Base-by-base conservation (phyloP, 2,888 invertebrate species). In the Hermodice carunculata region DNA sequence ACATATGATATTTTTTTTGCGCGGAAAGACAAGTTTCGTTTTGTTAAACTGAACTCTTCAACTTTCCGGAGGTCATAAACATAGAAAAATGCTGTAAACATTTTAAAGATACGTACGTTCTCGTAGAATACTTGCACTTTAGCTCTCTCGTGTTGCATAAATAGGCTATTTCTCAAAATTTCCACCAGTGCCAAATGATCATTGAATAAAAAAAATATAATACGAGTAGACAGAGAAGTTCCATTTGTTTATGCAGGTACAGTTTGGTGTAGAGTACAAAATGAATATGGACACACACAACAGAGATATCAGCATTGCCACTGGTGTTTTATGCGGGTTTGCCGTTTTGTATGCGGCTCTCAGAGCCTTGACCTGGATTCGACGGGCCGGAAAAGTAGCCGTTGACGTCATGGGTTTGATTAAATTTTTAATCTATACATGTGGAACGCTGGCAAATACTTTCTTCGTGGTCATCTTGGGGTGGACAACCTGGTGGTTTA, bases 361-460 rank as follows among this genome's bases (percentile, higher is more conserved):
- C 19, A 89, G 89, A 76, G 88, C 91, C 0, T 91, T 89, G 88
- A 90, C 89, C 69, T 89, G 90, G 81, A 89, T 88, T 19, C 87
- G 89, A 63, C 85, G 91, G 46, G 88, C 89, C 65, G 90, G 90
- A 42, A 87, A 87, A 74, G 84, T 88, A 46, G 58, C 58, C 46
- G 46, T 58, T 24, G 58, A 58, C 4, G 87, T 88, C 31, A 87
- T 90, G 54, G 76, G 91, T 11, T 72, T 88, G 22, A 5, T 67
- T 11, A 89, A 91, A 77, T 89, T 92, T 48, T 73, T 90, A 6
- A 81, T 91, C n/a, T 89, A 89, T 68, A 85, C 89, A 48, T 87
- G 89, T 69, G 90, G 90, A 24, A 87, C 89, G 75, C 81, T 92
- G 57, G 90, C 91, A 24, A 90, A 91, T 78, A 88, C 89, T 3